phyloP scores from a whole-genome alignment of 2,797 vertebrate species.

The Sarcoramphus papa region DNA sequence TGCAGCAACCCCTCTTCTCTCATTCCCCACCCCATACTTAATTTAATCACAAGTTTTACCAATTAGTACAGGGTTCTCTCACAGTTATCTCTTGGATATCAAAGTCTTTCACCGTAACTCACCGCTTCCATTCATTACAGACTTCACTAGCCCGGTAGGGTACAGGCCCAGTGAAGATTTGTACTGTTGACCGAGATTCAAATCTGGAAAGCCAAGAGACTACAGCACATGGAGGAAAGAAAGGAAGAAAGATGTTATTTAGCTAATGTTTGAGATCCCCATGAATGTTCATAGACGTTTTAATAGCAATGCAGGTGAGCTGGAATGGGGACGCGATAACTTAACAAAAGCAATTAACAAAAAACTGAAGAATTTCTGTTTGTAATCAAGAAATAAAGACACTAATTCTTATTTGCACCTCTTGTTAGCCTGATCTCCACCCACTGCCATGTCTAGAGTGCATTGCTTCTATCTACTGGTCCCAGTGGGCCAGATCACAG shows the following conservation, averaged over 20 bases:
- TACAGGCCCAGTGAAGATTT: not conserved
- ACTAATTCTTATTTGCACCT: not conserved
- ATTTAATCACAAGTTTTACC: constrained; percentile 5
- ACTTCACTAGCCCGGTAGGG: not conserved
- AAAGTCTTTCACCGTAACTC: not conserved
- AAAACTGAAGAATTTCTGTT: not conserved
- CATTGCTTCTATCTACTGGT: not conserved
- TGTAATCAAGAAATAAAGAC: not conserved
- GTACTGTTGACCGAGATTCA: not conserved
- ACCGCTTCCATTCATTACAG: not conserved
- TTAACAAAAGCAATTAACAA: not conserved
- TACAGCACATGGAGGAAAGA: not conserved
- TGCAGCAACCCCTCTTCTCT: not conserved
- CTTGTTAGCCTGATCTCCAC: not conserved
- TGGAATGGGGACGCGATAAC: rapidly evolving
- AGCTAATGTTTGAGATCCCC: not conserved
- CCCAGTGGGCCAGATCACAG: not conserved
- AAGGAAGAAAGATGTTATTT: not conserved
- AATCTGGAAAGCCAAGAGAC: not conserved
- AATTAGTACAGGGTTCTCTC: not conserved
- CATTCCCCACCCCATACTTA: not conserved
- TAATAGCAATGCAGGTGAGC: not conserved
- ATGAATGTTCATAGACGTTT: not conserved
- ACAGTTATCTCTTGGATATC: not conserved
- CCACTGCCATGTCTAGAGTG: not conserved